Percentiles rank a stretch among this genome's conserved stretches.
Conservation (phyloP, 1,140 invertebrate genomes). For the Euwallacea fornicatus region DNA sequence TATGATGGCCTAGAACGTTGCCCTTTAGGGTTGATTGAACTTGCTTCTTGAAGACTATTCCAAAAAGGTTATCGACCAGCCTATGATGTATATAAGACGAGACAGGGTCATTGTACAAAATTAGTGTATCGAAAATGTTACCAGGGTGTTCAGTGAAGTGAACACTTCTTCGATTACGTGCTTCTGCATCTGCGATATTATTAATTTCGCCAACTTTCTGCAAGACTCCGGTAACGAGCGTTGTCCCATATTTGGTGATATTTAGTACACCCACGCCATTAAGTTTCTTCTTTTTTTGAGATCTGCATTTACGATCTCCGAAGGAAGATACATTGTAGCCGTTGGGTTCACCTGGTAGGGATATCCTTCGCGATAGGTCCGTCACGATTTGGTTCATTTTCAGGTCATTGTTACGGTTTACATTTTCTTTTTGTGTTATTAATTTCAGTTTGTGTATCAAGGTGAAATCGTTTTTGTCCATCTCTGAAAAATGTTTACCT, state of each 20-base stretch:
- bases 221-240: no score
- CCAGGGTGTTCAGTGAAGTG: no score
- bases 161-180: no score
- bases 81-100: neutral
- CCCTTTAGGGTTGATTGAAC: conserved; percentile 4
- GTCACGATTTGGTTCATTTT: conserved; percentile 32
- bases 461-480: conserved; percentile 24
- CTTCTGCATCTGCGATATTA: no score
- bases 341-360: conserved; percentile 15
- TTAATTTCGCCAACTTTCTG: no score
- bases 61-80: neutral
- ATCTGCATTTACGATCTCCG: conserved; percentile 11
- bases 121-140: no score
- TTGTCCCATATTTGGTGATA: neutral
- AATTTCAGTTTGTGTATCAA: conserved; percentile 21
- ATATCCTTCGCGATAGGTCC: conserved; percentile 22
- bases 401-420: conserved; percentile 30
- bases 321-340: conserved; percentile 18
- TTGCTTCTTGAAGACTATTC: neutral
- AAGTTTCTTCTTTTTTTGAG: conserved; percentile 13
- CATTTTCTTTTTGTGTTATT: conserved; percentile 28
- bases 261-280: neutral
- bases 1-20: neutral
- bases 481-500: conserved; percentile 20
- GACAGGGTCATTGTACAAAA: no score